Evolutionary conservation across 2,797 vertebrate species (phyloP), one percentile per base, ranked within the genome.

Genomic region (Dromococcyx pavoninus): DNA sequence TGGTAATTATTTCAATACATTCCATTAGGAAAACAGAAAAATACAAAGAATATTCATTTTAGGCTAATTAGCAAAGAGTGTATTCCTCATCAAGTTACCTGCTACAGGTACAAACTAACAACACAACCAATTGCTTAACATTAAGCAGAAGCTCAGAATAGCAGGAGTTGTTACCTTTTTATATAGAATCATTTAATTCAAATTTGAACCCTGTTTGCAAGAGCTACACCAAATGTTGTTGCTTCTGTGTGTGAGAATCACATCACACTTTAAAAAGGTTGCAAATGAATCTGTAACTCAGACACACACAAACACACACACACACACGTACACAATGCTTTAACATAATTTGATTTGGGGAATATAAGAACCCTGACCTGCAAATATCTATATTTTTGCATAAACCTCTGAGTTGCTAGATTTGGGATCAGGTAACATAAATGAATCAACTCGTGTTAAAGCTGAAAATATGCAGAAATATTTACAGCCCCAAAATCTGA

Each of bases 221-320:
- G 23, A 88, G 15, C 17, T 43, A 33, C 15, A 60, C 7, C n/a
- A 78, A 83, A 39, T 27, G 5, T 33, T 27, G 5, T 33, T 86
- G 19, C n/a, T 72, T 56, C 43, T 72, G 22, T 66, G 23, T 32
- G 17, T 25, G 41, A 23, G 12, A 57, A 74, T 67, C 35, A 37
- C 21, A 75, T 6, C 10, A 12, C 15, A 39, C 14, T 23, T 88
- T 56, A 64, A 69, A 25, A 62, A 50, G 51, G 11, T 14, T 72
- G 27, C 10, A 82, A 44, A 60, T 22, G 9, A 60, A 75, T 39
- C 35, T 0, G 0, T 5, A 82, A 44, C 11, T 53, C 4, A 15
- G n/a, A 11, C 11, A 23, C 44, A 46, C 44, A 46, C 44, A 21
- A 46, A 23, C 46, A 23, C 44, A 44, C 44, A 44, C 17, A 48